Percentiles rank a stretch among this genome's conserved stretches.
phyloP scores from a whole-genome alignment of 2,797 vertebrate genomes.

The Aotus griseimembra region DNA sequence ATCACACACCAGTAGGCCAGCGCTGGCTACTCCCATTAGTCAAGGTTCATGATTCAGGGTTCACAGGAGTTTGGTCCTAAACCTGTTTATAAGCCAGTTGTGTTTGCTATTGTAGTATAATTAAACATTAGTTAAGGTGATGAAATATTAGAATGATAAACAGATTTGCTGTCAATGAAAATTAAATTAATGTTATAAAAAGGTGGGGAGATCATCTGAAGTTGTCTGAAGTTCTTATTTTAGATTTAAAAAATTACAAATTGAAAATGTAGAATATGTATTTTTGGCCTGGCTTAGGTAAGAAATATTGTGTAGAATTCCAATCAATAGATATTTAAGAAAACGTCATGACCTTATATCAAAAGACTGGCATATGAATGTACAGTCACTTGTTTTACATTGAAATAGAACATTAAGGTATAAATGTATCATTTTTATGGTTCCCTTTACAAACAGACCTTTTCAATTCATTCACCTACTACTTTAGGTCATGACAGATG shows the following conservation, averaged over 20 bases:
- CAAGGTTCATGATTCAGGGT: neutral
- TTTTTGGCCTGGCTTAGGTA: neutral
- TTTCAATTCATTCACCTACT: neutral
- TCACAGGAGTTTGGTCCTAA: neutral
- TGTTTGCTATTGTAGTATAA: slow-evolving; percentile 12
- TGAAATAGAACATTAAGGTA: neutral
- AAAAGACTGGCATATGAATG: neutral
- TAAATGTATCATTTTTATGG: slow-evolving; percentile 8
- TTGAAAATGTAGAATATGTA: neutral
- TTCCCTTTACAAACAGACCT: neutral
- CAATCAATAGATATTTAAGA: slow-evolving; percentile 41
- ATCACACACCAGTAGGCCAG: neutral
- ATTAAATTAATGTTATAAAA: slow-evolving; percentile 50
- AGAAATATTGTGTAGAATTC: slow-evolving; percentile 3
- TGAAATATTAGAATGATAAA: neutral
- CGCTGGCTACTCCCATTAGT: neutral
- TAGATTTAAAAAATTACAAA: slow-evolving; percentile 17
- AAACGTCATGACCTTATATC: neutral
- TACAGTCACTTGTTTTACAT: neutral
- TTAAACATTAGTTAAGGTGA: slow-evolving; percentile 45
- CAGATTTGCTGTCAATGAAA: slow-evolving; percentile 33
- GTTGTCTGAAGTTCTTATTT: neutral
- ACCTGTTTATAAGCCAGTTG: neutral
- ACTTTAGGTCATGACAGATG: neutral
- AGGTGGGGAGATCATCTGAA: neutral